These are phyloP conservation scores for Struthidea cinerea DNA, from an alignment of 2,113 vertebrate species.

Conservation along the genomic window DNA sequence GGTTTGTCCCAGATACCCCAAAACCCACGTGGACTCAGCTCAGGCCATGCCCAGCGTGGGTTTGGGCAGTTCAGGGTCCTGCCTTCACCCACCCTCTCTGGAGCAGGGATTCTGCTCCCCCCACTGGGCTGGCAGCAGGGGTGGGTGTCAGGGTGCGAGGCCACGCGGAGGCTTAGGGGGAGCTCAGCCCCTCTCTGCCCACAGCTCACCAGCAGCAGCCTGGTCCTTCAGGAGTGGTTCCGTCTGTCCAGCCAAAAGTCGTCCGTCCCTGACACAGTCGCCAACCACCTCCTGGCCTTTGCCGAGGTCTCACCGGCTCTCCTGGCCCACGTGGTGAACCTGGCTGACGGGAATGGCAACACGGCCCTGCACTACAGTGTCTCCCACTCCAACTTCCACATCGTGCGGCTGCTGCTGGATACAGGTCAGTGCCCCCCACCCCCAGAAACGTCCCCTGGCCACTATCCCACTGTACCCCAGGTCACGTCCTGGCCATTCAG, in stretches of 20 bases:
- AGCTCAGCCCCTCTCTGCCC: background rate
- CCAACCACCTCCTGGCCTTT: constrained; percentile 82
- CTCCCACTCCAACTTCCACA: constrained; percentile 91
- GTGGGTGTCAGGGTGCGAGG: background rate
- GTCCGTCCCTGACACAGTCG: constrained; percentile 73
- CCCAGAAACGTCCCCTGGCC: background rate
- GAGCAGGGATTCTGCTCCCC: background rate
- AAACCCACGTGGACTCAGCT: background rate
- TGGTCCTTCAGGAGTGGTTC: constrained; percentile 92
- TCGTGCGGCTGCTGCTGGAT: constrained; percentile 85
- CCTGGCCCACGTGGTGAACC: constrained; percentile 86
- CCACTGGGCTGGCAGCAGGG: background rate
- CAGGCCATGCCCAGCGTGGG: background rate
- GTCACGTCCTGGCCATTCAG: background rate
- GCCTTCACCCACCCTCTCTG: background rate
- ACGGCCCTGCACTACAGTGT: constrained; percentile 95
- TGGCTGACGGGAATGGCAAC: constrained; percentile 91
- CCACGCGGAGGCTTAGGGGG: rapidly evolving
- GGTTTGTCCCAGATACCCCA: background rate
- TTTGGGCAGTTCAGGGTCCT: background rate
- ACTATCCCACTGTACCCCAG: background rate
- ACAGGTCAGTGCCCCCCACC: constrained; percentile 73
- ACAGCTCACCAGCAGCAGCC: constrained; percentile 80
- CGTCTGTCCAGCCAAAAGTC: constrained; percentile 88
- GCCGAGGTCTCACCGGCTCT: constrained; percentile 76